Conservation (phyloP, 1,140 invertebrate genomes). For the Battus philenor region DNA sequence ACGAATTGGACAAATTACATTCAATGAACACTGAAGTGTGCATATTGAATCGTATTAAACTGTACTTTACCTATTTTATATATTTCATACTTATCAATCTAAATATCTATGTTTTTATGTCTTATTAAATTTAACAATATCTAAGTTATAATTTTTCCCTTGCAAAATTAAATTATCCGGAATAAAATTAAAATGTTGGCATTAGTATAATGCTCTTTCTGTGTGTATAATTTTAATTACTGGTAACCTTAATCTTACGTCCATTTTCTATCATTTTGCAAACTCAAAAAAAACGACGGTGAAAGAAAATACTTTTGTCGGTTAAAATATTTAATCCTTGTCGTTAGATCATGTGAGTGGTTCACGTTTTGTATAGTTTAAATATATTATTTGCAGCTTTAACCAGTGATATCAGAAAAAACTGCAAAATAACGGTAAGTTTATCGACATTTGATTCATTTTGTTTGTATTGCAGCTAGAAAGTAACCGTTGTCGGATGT, state of each 20-base stretch:
- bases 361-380: constrained; percentile 30
- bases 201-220: too few relatives aligned
- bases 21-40: too few relatives aligned
- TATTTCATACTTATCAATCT: too few relatives aligned
- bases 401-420: constrained; percentile 20
- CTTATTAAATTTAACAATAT: too few relatives aligned
- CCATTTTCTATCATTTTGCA: constrained; percentile 64
- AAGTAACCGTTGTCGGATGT: constrained; percentile 61
- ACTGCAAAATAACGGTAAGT: constrained; percentile 51
- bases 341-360: constrained; percentile 52
- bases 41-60: too few relatives aligned
- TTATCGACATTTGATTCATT: constrained; percentile 49
- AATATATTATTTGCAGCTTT: constrained; percentile 37
- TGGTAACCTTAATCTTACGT: constrained; percentile 52
- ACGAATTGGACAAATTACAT: too few relatives aligned
- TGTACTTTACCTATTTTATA: too few relatives aligned
- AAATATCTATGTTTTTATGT: too few relatives aligned
- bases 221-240: too few relatives aligned
- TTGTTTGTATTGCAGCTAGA: constrained; percentile 63
- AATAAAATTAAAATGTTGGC: too few relatives aligned
- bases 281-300: constrained; percentile 69
- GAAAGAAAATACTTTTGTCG: constrained; percentile 58
- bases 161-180: too few relatives aligned
- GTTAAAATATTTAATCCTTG: constrained; percentile 48
- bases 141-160: too few relatives aligned